These are phyloP conservation scores for Metopolophium dirhodum DNA, from an alignment of 1,140 invertebrate species.

Conservation along the genomic window DNA sequence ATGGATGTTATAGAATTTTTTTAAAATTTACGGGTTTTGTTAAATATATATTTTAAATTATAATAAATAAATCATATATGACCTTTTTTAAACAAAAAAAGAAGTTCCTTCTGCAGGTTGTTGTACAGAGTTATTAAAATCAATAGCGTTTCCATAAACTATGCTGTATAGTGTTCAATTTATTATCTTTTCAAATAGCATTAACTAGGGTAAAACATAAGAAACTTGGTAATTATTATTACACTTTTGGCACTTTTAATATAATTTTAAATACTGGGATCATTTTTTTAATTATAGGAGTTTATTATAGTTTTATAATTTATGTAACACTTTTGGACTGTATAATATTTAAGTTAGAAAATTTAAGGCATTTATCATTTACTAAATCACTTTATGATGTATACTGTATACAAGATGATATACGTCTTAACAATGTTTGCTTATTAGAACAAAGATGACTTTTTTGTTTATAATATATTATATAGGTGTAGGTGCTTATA, in stretches of 20 bases:
- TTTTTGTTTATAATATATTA: background rate
- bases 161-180: background rate
- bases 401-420: too few relatives aligned
- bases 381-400: background rate
- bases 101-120: background rate
- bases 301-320: background rate
- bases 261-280: background rate
- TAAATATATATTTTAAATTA: background rate
- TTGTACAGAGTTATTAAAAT: background rate
- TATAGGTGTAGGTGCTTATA: background rate
- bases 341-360: background rate
- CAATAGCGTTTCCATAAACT: background rate
- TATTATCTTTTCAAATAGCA: background rate
- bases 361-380: background rate
- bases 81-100: background rate
- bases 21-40: background rate
- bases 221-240: conserved; percentile 10
- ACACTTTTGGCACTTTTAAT: conserved; percentile 35
- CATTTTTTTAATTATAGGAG: background rate
- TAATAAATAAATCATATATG: background rate
- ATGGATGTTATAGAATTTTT: background rate
- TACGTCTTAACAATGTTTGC: background rate
- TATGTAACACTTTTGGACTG: background rate
- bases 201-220: background rate
- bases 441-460: background rate